Evolutionary conservation across 2,888 invertebrate species (phyloP).

Genomic region (Noctua janthina): DNA sequence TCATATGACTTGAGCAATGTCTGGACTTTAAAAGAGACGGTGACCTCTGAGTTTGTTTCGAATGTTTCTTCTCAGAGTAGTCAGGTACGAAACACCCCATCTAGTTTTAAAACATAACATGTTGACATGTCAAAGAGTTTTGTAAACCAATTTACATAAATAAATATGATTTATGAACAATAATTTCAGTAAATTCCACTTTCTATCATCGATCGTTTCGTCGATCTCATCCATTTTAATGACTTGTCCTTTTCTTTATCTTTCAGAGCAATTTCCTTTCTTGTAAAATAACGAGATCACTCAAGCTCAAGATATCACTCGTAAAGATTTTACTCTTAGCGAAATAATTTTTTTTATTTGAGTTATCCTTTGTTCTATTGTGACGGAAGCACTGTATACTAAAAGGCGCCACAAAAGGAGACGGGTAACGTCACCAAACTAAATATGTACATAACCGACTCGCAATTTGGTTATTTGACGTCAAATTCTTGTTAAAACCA

Average conservation of each 20-base stretch:
- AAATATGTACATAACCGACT: constrained; percentile 22
- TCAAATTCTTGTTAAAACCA: constrained; percentile 12
- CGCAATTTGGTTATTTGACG: not conserved
- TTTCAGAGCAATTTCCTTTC: not conserved
- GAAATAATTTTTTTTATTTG: not conserved
- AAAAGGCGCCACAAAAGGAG: not conserved
- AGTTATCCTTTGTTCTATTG: not conserved
- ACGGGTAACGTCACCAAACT: constrained; percentile 26
- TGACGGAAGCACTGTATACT: not conserved
- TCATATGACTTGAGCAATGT: too few species aligned
- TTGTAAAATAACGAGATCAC: not conserved
- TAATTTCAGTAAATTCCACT: not conserved
- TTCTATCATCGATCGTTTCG: not conserved
- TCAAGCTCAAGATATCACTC: not conserved
- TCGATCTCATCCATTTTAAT: not conserved
- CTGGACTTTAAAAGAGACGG: too few species aligned
- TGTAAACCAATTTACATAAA: too few species aligned
- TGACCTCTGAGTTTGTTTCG: too few species aligned
- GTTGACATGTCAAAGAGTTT: too few species aligned
- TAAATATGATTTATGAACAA: too few species aligned
- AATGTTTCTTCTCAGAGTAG: too few species aligned
- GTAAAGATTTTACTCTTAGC: not conserved
- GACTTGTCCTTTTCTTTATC: not conserved
- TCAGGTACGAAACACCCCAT: too few species aligned
- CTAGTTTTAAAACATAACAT: too few species aligned